phyloP scores from a whole-genome alignment of 1,140 invertebrate genomes.

The Batillaria attramentaria region DNA sequence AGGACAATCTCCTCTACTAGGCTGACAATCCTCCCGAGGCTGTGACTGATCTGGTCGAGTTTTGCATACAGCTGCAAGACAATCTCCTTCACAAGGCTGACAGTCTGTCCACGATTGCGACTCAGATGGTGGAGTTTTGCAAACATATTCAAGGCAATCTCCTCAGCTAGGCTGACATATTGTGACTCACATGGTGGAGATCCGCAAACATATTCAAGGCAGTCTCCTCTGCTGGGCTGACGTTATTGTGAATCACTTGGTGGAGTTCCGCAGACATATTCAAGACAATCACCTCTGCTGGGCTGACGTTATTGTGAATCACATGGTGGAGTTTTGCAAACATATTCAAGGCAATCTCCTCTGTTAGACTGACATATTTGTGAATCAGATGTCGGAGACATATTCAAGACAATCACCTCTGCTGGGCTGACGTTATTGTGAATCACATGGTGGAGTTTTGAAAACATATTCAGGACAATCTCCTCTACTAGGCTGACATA shows the following conservation, averaged over 20 bases:
- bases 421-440: constrained; percentile 46
- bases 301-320: background rate
- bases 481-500: constrained; percentile 9
- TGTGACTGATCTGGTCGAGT: background rate
- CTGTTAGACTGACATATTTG: constrained; percentile 36
- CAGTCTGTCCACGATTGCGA: background rate
- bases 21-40: background rate
- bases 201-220: constrained; percentile 47
- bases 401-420: constrained; percentile 36
- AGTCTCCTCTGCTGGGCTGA: constrained; percentile 19
- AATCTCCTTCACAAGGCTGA: background rate
- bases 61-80: background rate
- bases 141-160: background rate
- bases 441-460: constrained; percentile 46
- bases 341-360: background rate
- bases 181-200: constrained; percentile 51
- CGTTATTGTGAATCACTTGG: constrained; percentile 52
- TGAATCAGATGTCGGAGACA: constrained; percentile 52
- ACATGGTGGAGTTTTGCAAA: background rate
- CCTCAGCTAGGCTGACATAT: constrained; percentile 22
- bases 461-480: constrained; percentile 43
- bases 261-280: constrained; percentile 45
- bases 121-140: background rate
- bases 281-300: constrained; percentile 32
- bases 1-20: constrained; percentile 31